These are phyloP conservation scores for Drosophila neocordata DNA, from an alignment of 1,140 invertebrate genomes.

Conservation along the genomic window DNA sequence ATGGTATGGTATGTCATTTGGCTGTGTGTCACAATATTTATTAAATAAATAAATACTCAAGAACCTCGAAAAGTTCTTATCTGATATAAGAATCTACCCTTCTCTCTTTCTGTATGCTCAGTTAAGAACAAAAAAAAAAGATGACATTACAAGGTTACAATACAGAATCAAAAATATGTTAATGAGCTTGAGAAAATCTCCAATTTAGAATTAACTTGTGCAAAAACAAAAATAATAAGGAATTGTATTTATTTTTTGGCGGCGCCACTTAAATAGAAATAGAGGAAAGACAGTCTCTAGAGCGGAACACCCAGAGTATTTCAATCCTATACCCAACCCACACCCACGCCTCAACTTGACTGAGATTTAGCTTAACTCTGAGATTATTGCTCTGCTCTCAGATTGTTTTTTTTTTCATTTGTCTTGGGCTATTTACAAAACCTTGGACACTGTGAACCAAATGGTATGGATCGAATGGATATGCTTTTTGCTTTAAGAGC, in stretches of 20 bases:
- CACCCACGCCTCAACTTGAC: slow-evolving; percentile 63
- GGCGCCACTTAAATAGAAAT: slow-evolving; percentile 37
- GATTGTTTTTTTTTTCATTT: background rate
- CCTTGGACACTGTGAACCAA: slow-evolving; percentile 71
- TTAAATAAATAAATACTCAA: slow-evolving; percentile 7
- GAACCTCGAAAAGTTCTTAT: slow-evolving; percentile 1
- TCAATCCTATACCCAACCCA: slow-evolving; percentile 37
- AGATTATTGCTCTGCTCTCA: background rate
- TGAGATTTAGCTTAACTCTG: slow-evolving; percentile 1
- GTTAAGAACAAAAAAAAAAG: background rate
- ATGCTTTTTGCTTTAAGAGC: slow-evolving; percentile 49
- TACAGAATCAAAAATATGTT: slow-evolving; percentile 4
- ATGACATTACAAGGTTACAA: slow-evolving; percentile 11
- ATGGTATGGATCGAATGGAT: slow-evolving; percentile 36
- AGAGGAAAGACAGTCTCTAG: slow-evolving; percentile 42
- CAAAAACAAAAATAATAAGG: slow-evolving; percentile 3
- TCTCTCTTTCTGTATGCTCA: background rate
- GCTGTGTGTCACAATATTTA: slow-evolving; percentile 1
- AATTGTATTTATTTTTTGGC: slow-evolving; percentile 7
- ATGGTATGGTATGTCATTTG: background rate
- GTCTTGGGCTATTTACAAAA: slow-evolving; percentile 67
- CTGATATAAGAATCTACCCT: slow-evolving; percentile 2
- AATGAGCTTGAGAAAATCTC: slow-evolving; percentile 11
- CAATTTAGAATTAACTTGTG: slow-evolving; percentile 1
- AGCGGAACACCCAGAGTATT: slow-evolving; percentile 62